Percentiles rank a stretch among this genome's conserved stretches.
Conservation (phyloP, 2,113 vertebrate species). For the Vimba vimba region DNA sequence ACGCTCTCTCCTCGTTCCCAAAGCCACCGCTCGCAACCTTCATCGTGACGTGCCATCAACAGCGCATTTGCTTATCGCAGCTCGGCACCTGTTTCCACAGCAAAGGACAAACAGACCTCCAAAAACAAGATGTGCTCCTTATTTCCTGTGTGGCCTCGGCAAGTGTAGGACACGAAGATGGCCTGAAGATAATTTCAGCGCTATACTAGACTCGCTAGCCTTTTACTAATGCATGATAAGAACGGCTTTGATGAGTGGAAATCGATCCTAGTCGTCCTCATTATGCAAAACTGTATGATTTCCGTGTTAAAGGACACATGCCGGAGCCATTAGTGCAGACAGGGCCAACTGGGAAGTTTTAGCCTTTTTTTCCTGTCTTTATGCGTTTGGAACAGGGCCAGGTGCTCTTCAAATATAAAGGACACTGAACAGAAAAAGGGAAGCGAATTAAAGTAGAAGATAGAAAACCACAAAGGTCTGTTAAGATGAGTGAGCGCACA, state of each 20-base stretch:
- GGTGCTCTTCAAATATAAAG: background rate
- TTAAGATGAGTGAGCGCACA: background rate
- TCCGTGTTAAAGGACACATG: background rate
- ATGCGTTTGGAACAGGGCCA: constrained; percentile 27
- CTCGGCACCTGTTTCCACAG: background rate
- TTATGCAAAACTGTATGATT: constrained; percentile 35
- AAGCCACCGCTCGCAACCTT: constrained; percentile 38
- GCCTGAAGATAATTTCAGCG: constrained; percentile 19
- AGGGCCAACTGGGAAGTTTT: constrained; percentile 8
- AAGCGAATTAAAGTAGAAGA: constrained; percentile 10
- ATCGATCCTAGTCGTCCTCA: constrained; percentile 25
- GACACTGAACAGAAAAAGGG: background rate
- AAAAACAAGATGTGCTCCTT: background rate
- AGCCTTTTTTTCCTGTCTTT: constrained; percentile 19
- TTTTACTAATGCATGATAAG: constrained; percentile 21
- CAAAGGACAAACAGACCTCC: constrained; percentile 27
- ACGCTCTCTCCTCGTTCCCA: background rate
- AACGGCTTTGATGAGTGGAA: constrained; percentile 12
- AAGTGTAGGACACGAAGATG: constrained; percentile 17
- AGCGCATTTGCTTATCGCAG: constrained; percentile 31
- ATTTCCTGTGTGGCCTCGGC: constrained; percentile 5
- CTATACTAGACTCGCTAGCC: background rate
- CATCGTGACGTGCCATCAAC: constrained; percentile 12
- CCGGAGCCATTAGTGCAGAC: background rate
- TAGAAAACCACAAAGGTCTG: background rate